Percentiles rank a stretch among this genome's conserved stretches.
Evolutionary conservation across 2,113 vertebrate species (phyloP).

Genomic region (Ivindomyrus marchei): DNA sequence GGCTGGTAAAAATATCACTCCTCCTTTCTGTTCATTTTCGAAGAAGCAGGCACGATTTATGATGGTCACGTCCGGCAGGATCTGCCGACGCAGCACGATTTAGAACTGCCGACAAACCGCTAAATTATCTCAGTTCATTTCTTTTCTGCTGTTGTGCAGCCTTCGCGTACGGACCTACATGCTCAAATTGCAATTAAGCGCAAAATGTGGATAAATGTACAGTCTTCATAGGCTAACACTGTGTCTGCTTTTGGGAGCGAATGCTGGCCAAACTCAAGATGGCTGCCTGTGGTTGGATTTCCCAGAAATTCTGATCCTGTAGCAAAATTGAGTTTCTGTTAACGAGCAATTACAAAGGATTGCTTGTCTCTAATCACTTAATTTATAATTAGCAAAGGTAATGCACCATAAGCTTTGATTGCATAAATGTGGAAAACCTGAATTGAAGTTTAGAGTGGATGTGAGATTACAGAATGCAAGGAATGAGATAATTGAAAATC

Average conservation of each 20-base stretch:
- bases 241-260: not conserved
- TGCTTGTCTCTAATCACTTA: not conserved
- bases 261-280: not conserved
- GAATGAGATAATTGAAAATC: not conserved
- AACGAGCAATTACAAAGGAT: not conserved
- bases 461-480: not conserved
- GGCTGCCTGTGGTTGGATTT: not conserved
- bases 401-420: not conserved
- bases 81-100: not conserved
- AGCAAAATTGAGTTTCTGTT: not conserved
- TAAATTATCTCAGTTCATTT: not conserved
- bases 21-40: not conserved
- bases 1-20: not conserved
- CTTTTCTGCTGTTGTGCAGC: not conserved
- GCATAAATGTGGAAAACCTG: not conserved
- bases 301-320: not conserved
- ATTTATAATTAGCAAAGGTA: not conserved
- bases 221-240: not conserved
- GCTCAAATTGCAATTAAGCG: not conserved
- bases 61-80: not conserved
- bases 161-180: not conserved
- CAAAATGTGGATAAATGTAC: not conserved
- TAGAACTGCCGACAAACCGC: not conserved
- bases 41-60: not conserved
- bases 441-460: not conserved